Base-by-base conservation (phyloP, 2,888 invertebrate genomes). In the Lumbricus terrestris region DNA sequence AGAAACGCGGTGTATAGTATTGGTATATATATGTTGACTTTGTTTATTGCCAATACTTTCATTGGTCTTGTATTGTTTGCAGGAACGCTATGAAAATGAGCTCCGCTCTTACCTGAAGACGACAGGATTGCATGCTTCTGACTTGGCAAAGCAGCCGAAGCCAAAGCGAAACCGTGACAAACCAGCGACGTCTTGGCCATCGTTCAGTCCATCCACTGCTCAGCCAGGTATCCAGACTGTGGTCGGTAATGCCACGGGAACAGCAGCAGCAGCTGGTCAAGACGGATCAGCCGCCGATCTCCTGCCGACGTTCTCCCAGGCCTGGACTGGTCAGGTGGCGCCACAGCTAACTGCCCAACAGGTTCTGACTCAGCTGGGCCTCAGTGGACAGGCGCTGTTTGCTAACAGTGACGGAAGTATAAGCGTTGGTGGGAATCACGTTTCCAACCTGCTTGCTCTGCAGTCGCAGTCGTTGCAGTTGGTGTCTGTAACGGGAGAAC, bases 81-180 rank as follows among this genome's bases (percentile, higher is more conserved):
- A 91, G 91, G 91, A 91, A 47, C 82, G 91, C 5, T 92, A 92
- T 88, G 92, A 92, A 42, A 92, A 92, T 47, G 92, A 92, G 69
- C 89, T 92, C 23, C 90, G 91, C 54, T 85, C 90, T 18, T 92
- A 92, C 89, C 90, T 92, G 35, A 92, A 92, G 89, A 89, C 91
- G 20, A 92, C 92, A 8, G 92, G 92, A 33, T 90, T 92, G 89
- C 91, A 91, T 69, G 92, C 92, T 47, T 91, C 92, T 23, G 92
- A 92, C 83, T 89, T 92, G 33, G 91, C 91, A 35, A 92, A 92
- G 82, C 85, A 85, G 85, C 85, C 85, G 8, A 85, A 85, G 37
- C 85, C 85, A 18, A 85, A 85, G 85, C 85, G 85, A 37, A 85
- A 85, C 85, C 85, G 85, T 37, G 85, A 85, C 85, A 85, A 85